Evolutionary conservation across 2,888 invertebrate genomes (phyloP).

Genomic region (Pristionchus fissidentatus): DNA sequence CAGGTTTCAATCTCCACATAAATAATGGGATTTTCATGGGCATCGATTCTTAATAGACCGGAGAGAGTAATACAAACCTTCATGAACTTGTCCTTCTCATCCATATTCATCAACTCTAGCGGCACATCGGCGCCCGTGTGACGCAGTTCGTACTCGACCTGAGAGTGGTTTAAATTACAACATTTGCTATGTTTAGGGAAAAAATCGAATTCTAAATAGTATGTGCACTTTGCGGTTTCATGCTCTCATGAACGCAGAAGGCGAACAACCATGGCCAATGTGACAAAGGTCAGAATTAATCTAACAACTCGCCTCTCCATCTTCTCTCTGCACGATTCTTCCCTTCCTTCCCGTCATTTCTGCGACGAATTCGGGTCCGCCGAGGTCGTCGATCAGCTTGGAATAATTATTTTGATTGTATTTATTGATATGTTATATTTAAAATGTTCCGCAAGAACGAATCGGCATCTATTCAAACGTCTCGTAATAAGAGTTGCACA

Average conservation of each 20-base stretch:
- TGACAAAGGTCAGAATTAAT: neutral
- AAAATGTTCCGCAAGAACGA: too few relatives aligned
- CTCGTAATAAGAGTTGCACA: too few relatives aligned
- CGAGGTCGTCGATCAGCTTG: constrained; percentile 91
- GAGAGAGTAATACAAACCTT: constrained; percentile 77
- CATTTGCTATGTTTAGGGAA: neutral
- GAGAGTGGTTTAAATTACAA: neutral
- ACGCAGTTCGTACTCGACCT: constrained; percentile 58
- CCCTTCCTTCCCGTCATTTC: constrained; percentile 99
- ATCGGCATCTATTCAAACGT: too few relatives aligned
- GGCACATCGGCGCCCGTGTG: constrained; percentile 89
- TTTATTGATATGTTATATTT: neutral
- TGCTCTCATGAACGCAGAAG: neutral
- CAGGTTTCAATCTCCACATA: too few relatives aligned
- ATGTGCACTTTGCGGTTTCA: too few relatives aligned
- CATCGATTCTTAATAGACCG: too few relatives aligned
- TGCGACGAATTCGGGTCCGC: constrained; percentile 96
- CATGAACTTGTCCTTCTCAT: constrained; percentile 90
- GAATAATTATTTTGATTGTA: neutral
- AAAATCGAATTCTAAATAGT: neutral
- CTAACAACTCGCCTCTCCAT: constrained; percentile 85
- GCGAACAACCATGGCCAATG: neutral
- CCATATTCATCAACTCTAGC: constrained; percentile 94
- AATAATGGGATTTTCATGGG: too few relatives aligned
- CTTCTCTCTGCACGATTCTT: constrained; percentile 85